Evolutionary conservation across 1,140 invertebrate genomes (phyloP).

Genomic region (Zaprionus lachaisei): DNA sequence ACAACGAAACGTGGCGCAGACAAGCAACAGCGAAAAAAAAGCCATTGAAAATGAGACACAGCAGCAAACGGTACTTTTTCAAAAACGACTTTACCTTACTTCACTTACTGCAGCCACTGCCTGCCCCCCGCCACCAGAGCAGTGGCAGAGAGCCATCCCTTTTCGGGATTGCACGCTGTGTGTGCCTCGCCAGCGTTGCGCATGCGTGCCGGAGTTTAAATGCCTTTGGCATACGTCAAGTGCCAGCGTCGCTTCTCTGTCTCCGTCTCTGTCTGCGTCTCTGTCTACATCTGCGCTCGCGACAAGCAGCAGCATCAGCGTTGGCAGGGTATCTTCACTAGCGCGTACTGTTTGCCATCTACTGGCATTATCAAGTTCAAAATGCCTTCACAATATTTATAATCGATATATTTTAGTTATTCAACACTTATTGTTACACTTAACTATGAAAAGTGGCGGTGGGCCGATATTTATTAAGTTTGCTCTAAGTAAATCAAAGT

Average conservation of each 20-base stretch:
- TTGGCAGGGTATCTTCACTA: not conserved
- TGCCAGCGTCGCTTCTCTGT: conserved; percentile 43
- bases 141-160: conserved; percentile 19
- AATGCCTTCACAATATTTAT: too few relatives aligned
- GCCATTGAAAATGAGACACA: conserved; percentile 24
- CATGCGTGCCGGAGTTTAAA: conserved; percentile 68
- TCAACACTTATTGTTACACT: too few relatives aligned
- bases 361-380: too few relatives aligned
- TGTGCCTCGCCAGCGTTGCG: conserved; percentile 40
- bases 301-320: conserved; percentile 2
- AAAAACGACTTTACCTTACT: conserved; percentile 19
- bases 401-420: too few relatives aligned
- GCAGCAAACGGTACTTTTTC: conserved; percentile 42
- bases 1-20: conserved; percentile 26
- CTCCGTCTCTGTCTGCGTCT: not conserved
- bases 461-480: too few relatives aligned
- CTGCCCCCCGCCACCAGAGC: not conserved
- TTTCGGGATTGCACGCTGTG: conserved; percentile 32
- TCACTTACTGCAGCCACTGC: not conserved
- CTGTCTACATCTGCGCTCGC: conserved; percentile 12
- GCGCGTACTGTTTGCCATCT: not conserved
- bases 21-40: conserved; percentile 4
- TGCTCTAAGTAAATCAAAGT: too few relatives aligned
- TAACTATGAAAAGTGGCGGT: too few relatives aligned
- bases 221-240: conserved; percentile 73